Base-by-base conservation (phyloP, 2,797 vertebrate genomes). In the Synaphobranchus kaupii region DNA sequence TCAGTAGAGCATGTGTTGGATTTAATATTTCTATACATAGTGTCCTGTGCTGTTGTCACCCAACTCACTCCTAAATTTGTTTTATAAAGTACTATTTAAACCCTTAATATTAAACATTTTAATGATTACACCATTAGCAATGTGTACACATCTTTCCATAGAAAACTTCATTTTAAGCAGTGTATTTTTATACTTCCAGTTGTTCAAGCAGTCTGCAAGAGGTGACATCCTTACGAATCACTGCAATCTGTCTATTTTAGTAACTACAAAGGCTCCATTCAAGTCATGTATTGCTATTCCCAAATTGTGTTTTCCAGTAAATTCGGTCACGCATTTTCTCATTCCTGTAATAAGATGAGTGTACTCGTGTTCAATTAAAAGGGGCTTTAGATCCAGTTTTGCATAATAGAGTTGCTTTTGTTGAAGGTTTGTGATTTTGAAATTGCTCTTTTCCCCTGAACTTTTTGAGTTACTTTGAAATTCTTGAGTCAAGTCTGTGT, bases 401-500 rank as follows among this genome's bases (percentile, higher is more conserved):
- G n/a, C 8, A n/a, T 78, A 39, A 78, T 39, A 48, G 68, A 17
- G 20, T 80, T 80, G 44, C 76, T 80, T 80, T 48, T 83, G 4
- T 28, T 54, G 48, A 50, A 12, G 48, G 22, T 13, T 54, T 28
- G 50, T 71, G 56, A 31, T 73, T 68, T 82, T 20, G 78, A 66
- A 83, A 66, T 68, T 48, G 22, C 54, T 60, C 81, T 82, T 83
- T 48, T 81, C 54, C 73, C 87, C 88, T 85, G 84, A 87, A 78
- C 82, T 76, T 78, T 80, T 44, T 25, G 31, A 48, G 83, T 82
- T 84, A 76, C 31, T 73, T 83, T 85, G 68, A 73, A 17, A 71
- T 89, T 85, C 87, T 85, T 89, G 85, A 86, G 84, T 91, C 80
- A 84, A 73, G 83, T 86, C 73, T 54, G 60, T 47, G 89, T 47